A percentile compares a stretch with the other conserved stretches of the same genome.
phyloP scores from a whole-genome alignment of 2,797 vertebrate genomes.

The Acropternis orthonyx region DNA sequence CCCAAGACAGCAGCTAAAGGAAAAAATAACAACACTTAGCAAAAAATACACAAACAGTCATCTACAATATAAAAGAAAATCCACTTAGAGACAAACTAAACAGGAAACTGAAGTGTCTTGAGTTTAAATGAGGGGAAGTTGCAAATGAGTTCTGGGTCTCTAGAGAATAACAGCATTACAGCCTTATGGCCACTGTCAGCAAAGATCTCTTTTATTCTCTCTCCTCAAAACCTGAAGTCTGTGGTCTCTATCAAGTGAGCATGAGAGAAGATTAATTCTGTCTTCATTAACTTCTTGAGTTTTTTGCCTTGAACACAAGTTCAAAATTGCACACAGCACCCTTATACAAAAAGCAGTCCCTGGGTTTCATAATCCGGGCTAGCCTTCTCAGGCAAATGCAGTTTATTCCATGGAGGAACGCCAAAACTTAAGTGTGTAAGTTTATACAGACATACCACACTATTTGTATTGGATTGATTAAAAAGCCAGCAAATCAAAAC shows the following conservation, averaged over 20 bases:
- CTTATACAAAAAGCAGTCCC: not conserved
- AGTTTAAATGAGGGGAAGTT: conserved; percentile 52
- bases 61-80: conserved; percentile 56
- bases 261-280: not conserved
- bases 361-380: not conserved
- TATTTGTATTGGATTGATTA: conserved; percentile 32
- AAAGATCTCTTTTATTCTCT: not conserved
- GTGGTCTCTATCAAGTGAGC: not conserved
- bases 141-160: conserved; percentile 38
- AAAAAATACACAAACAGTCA: conserved; percentile 63
- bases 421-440: not conserved
- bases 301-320: not conserved
- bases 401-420: not conserved
- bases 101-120: conserved; percentile 59
- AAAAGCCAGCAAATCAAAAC: not conserved
- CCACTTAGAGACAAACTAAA: conserved; percentile 55
- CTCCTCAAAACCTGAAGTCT: conserved; percentile 14
- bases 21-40: conserved; percentile 52
- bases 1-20: conserved; percentile 44
- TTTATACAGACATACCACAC: conserved; percentile 17
- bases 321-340: not conserved
- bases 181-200: not conserved
- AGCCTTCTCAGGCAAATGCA: not conserved
- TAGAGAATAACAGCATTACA: conserved; percentile 25
- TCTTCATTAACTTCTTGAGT: not conserved